Evolutionary conservation across 2,113 vertebrate species (phyloP), one percentile per base, ranked within the genome.

Genomic region (Bombycilla garrulus): DNA sequence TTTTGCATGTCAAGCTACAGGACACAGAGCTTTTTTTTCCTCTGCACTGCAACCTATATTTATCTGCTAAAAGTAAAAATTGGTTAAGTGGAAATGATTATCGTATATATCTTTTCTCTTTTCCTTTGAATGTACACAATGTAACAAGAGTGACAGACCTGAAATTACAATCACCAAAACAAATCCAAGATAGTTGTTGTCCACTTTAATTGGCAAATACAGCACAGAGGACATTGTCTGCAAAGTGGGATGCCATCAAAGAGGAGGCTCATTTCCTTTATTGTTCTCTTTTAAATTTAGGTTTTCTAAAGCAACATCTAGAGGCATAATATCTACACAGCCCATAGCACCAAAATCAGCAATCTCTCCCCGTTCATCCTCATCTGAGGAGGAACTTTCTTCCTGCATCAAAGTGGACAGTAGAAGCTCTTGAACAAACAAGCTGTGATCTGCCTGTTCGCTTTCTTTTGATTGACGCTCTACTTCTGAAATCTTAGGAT

Each of bases 141-240:
- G 98, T 98, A 99, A 99, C 98, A 99, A 99, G 38, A 38, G 98
- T 99, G 99, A 99, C 99, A 98, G 98, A 99, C 98, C 98, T 98
- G 98, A 99, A 99, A 98, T 99, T 99, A 99, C 99, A 99, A 99
- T 99, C 99, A 99, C 99, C 98, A 98, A 98, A 98, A 99, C 98
- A 99, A 98, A 98, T 97, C 98, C 98, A 98, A 97, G 98, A 97
- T 98, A 98, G 98, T 97, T 98, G 98, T 97, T 98, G 98, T 98
- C 99, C 98, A 98, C 98, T 98, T 98, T 99, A 99, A 99, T 99
- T 99, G 99, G 99, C 99, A 99, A 99, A 99, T 98, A 99, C 99
- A 99, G 99, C 99, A 99, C 98, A 99, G 98, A 98, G 99, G 99
- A 99, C 99, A 99, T 96, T 99, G 99, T 99, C 99, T 99, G 98